A percentile compares a stretch with the other conserved stretches of the same genome.
Conservation (phyloP, 2,888 invertebrate species). For the Iselma pallidipennis region DNA sequence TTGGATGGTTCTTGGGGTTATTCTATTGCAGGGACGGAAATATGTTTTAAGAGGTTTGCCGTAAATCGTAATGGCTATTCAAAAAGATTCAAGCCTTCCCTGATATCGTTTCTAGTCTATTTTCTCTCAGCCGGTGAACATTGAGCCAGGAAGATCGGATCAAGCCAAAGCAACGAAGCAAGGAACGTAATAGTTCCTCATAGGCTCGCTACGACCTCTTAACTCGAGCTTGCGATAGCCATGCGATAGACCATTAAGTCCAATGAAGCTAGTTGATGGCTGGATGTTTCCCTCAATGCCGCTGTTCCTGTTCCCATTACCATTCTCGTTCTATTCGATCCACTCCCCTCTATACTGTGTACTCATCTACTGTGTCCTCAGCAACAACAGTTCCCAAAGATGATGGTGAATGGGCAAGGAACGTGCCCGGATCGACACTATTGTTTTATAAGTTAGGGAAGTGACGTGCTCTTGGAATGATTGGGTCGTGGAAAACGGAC, state of each 20-base stretch:
- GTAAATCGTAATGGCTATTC: conserved; percentile 21
- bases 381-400: background rate
- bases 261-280: conserved; percentile 44
- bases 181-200: conserved; percentile 44
- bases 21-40: background rate
- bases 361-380: too few species aligned
- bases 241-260: conserved; percentile 48
- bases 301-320: background rate
- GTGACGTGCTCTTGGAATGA: conserved; percentile 43
- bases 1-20: too few species aligned
- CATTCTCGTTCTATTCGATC: background rate
- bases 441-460: conserved; percentile 49
- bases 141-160: conserved; percentile 28
- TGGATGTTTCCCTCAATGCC: conserved; percentile 6
- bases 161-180: conserved; percentile 20
- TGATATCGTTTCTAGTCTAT: background rate
- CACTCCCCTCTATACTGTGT: background rate
- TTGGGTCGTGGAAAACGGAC: conserved; percentile 28
- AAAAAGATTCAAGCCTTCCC: conserved; percentile 4
- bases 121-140: conserved; percentile 11
- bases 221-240: conserved; percentile 48
- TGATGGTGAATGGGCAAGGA: conserved; percentile 10
- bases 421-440: conserved; percentile 48
- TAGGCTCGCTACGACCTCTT: conserved; percentile 48
- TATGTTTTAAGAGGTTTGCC: conserved; percentile 8